Base-by-base conservation (phyloP, 2,113 vertebrate genomes). In the Podocnemis expansa region DNA sequence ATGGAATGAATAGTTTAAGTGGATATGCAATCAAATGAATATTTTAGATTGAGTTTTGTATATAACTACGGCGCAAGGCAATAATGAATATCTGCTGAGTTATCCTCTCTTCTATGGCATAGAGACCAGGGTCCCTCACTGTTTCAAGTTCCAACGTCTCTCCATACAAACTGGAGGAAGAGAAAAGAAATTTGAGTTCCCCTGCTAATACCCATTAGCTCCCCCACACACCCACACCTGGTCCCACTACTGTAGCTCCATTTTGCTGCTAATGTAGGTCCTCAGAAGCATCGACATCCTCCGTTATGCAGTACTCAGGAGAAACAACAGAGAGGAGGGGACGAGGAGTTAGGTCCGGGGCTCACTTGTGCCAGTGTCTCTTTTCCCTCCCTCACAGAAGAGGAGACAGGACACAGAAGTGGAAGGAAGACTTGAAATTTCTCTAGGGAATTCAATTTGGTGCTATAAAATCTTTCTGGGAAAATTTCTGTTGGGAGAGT, bases 241-340 rank as follows among this genome's bases (percentile, higher is more conserved):
- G 78, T 93, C 38, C 56, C 52, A 43, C n/a, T n/a, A 47, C 5
- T 60, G 55, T 24, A 25, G 31, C 10, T 78, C 25, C 63, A 45
- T 0, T 0, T n/a, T 52, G 2, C 17, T 27, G 83, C 87, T 82
- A 5, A 1, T 54, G n/a, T 73, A 82, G 27, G 13, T 55, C 12
- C 56, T 2, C 1, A 0, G 5, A 5, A 88, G 83, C 34, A 27
- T 2, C 16, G n/a, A 54, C 4, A 34, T 79, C 85, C 76, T 73
- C 58, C 41, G 67, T 43, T 27, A 38, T 43, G 38, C 38, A 76
- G 21, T 94, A 89, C 58, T 29, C 2, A 25, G 55, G 84, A 78
- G 21, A 86, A 78, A 38, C 12, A 73, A 73, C 67, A 73, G 8
- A 19, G 21, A 19, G 41, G 2, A 11, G 22, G 34, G 19, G 19